Evolutionary conservation across 2,113 vertebrate species (phyloP).

Genomic region (Sebastes schlegelii): DNA sequence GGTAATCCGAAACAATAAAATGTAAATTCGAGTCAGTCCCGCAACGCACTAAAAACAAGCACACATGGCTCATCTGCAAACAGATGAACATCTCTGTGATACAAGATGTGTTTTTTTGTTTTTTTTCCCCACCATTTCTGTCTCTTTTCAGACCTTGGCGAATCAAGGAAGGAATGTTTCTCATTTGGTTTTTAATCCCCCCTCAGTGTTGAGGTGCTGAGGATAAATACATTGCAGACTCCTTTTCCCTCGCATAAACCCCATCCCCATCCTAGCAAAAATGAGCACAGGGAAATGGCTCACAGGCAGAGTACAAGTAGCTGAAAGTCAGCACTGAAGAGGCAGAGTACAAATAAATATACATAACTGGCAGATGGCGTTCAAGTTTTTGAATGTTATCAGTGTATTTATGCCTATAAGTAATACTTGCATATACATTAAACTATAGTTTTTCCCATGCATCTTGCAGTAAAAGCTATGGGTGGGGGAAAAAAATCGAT

Average conservation of each 20-base stretch:
- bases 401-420: neutral
- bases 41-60: conserved; percentile 6
- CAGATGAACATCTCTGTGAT: conserved; percentile 66
- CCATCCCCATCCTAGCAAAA: neutral
- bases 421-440: neutral
- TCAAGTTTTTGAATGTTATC: conserved; percentile 21
- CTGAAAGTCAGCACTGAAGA: conserved; percentile 11
- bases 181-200: conserved; percentile 80
- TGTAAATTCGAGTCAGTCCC: conserved; percentile 65
- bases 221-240: conserved; percentile 69
- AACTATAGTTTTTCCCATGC: neutral
- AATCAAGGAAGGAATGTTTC: conserved; percentile 68
- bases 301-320: conserved; percentile 46
- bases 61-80: conserved; percentile 62
- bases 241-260: conserved; percentile 10
- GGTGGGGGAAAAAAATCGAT: too few relatives aligned
- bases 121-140: conserved; percentile 6
- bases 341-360: conserved; percentile 24
- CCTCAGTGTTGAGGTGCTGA: conserved; percentile 55
- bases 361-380: conserved; percentile 14
- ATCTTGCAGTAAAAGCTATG: neutral
- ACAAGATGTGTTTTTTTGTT: conserved; percentile 25
- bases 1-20: conserved; percentile 76
- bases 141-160: conserved; percentile 71
- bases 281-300: conserved; percentile 69